phyloP scores from a whole-genome alignment of 2,113 vertebrate genomes.

The Bos indicus region DNA sequence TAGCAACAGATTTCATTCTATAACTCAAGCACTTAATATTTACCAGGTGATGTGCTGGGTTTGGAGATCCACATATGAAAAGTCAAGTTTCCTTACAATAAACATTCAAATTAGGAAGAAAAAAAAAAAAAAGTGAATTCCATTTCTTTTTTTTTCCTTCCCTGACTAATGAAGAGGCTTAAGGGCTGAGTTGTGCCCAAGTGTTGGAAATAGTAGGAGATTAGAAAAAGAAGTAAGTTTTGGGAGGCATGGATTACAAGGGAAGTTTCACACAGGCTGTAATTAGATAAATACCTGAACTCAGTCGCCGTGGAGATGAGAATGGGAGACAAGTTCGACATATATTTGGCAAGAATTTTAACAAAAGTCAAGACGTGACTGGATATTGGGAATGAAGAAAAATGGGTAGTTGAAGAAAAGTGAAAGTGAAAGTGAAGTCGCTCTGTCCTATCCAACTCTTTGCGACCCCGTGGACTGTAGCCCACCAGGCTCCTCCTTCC shows the following conservation, averaged over 20 bases:
- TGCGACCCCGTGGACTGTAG: too few species aligned
- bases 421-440: too few species aligned
- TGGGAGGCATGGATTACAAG: background rate
- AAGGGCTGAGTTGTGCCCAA: background rate
- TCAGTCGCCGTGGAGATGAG: background rate
- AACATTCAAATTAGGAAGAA: background rate
- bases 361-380: background rate
- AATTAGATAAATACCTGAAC: background rate
- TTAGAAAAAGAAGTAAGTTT: background rate
- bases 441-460: too few species aligned
- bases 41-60: background rate
- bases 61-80: background rate
- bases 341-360: background rate
- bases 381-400: background rate
- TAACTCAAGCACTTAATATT: background rate
- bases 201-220: background rate
- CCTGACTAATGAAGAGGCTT: background rate
- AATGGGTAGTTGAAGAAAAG: background rate
- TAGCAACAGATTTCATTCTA: background rate
- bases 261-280: background rate
- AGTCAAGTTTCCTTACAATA: background rate
- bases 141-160: background rate
- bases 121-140: background rate
- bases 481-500: too few species aligned
- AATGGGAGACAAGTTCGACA: background rate